Evolutionary conservation across 2,888 invertebrate species (phyloP).

Genomic region (Trisateles emortualis): DNA sequence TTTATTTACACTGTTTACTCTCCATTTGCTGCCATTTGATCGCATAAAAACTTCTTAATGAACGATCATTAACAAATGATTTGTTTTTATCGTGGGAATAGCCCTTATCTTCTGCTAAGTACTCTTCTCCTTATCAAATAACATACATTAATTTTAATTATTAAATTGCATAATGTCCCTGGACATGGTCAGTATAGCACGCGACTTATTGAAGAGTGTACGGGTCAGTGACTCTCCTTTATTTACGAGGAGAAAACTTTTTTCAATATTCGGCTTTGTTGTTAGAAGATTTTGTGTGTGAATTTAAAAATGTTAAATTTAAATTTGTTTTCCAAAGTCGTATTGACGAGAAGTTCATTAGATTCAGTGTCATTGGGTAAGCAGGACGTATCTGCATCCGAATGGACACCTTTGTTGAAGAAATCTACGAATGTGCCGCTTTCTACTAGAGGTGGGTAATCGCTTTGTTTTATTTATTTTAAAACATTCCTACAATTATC

Average conservation of each 20-base stretch:
- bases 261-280: neutral
- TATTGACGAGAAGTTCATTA: constrained; percentile 50
- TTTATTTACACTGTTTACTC: too few relatives aligned
- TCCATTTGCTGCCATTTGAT: too few relatives aligned
- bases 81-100: constrained; percentile 35
- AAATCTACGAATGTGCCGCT: constrained; percentile 46
- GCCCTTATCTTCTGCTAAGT: constrained; percentile 33
- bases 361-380: constrained; percentile 54
- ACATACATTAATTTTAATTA: constrained; percentile 47
- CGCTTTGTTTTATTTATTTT: constrained; percentile 45
- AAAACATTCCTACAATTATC: constrained; percentile 37
- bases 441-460: constrained; percentile 39
- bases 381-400: constrained; percentile 55
- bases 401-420: constrained; percentile 70
- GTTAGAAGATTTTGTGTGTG: constrained; percentile 9
- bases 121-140: constrained; percentile 51
- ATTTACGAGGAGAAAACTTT: neutral
- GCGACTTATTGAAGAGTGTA: constrained; percentile 25
- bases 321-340: constrained; percentile 58
- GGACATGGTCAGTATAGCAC: constrained; percentile 33
- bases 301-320: constrained; percentile 40
- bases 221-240: neutral
- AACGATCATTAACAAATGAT: neutral
- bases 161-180: constrained; percentile 40
- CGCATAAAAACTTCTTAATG: neutral